Evolutionary conservation across 2,113 vertebrate genomes (phyloP).

Genomic region (Columbina picui): DNA sequence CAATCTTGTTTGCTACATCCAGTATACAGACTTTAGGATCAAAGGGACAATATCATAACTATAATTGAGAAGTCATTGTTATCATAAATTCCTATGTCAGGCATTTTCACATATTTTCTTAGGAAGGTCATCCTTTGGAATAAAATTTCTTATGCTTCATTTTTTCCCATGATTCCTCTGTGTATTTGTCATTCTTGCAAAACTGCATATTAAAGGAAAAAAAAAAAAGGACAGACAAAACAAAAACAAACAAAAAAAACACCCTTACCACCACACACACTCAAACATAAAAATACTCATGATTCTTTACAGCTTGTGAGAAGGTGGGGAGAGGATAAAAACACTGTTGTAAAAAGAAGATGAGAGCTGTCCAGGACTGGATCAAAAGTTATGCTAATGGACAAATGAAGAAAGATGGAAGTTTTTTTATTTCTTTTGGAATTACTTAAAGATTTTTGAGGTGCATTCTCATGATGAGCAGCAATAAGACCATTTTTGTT

Average conservation of each 20-base stretch:
- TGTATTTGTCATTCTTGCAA: background rate
- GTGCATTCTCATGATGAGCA: background rate
- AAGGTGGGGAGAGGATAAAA: fast-evolving
- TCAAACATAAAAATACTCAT: background rate
- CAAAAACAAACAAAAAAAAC: background rate
- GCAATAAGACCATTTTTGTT: background rate
- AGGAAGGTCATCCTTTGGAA: background rate
- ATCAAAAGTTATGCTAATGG: background rate
- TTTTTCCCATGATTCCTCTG: background rate
- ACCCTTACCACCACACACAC: background rate
- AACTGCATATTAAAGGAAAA: background rate
- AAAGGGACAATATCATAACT: background rate
- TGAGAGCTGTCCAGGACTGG: background rate
- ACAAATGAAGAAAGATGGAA: background rate
- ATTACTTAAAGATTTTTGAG: background rate
- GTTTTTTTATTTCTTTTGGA: background rate
- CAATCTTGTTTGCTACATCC: background rate
- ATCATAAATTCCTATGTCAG: background rate
- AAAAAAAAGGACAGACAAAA: too few relatives aligned
- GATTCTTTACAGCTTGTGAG: background rate
- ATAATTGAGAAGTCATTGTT: background rate
- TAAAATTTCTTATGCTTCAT: background rate
- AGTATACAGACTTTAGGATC: background rate
- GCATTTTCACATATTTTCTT: background rate
- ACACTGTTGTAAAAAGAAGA: background rate